Percentiles rank a stretch among this genome's conserved stretches.
Evolutionary conservation across 1,140 invertebrate genomes (phyloP).

Genomic region (Camponotus pennsylvanicus): DNA sequence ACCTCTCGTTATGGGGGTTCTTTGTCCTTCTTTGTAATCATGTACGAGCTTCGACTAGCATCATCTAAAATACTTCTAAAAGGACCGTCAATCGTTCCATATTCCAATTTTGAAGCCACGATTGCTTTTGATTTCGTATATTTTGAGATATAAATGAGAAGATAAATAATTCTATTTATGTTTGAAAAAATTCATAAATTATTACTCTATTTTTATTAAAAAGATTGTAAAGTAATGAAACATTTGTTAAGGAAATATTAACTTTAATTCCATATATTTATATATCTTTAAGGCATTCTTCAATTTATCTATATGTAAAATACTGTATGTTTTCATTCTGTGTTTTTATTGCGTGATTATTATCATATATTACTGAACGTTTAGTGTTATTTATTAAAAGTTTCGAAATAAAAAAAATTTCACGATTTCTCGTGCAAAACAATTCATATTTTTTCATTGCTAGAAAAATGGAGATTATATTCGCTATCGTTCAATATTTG

Average conservation of each 20-base stretch:
- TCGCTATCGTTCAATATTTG: slow-evolving; percentile 1
- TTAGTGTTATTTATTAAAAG: background rate
- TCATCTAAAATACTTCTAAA: background rate
- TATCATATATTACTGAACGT: background rate
- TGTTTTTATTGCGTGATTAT: background rate
- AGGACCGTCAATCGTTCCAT: background rate
- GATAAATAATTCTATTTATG: background rate
- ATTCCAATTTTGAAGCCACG: background rate
- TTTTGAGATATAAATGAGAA: background rate
- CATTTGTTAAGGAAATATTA: background rate
- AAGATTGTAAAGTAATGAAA: background rate
- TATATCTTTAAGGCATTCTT: background rate
- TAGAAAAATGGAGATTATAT: background rate
- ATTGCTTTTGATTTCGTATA: background rate
- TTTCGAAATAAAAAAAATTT: background rate
- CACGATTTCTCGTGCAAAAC: background rate
- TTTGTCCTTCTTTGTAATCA: slow-evolving; percentile 28
- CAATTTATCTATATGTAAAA: background rate
- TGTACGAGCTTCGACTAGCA: slow-evolving; percentile 3
- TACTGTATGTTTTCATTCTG: background rate
- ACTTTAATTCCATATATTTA: background rate
- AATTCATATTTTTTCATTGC: no score
- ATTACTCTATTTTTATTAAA: background rate
- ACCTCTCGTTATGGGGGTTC: slow-evolving; percentile 14
- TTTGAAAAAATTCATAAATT: background rate